Conservation (phyloP, 2,888 invertebrate genomes). For the Clanis bilineata region DNA sequence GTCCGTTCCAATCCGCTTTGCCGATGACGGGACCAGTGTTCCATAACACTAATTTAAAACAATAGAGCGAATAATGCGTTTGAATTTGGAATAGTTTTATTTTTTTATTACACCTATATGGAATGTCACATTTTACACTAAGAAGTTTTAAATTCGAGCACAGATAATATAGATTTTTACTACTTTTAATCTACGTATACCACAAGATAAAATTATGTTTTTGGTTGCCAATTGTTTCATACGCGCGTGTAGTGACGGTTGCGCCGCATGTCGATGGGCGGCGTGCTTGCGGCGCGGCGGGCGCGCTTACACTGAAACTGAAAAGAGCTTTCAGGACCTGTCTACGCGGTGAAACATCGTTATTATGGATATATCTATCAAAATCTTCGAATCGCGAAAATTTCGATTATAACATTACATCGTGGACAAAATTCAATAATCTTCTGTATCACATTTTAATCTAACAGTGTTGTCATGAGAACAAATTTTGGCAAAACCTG, state of each 20-base stretch:
- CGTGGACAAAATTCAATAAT: constrained; percentile 5
- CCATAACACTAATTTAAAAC: constrained; percentile 30
- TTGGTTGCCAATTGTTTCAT: background rate
- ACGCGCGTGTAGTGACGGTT: constrained; percentile 15
- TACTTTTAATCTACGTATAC: constrained; percentile 7
- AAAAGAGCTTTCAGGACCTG: constrained; percentile 23
- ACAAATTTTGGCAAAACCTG: too few relatives aligned
- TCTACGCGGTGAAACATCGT: constrained; percentile 24
- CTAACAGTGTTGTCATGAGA: background rate
- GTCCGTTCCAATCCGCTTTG: constrained; percentile 29
- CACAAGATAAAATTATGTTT: background rate
- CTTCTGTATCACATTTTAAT: background rate
- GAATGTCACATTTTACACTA: constrained; percentile 7
- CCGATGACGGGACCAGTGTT: constrained; percentile 24
- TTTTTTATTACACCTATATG: background rate
- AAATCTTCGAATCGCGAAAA: constrained; percentile 18
- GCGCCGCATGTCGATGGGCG: constrained; percentile 24
- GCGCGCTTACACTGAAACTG: constrained; percentile 36
- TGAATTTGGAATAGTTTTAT: constrained; percentile 1
- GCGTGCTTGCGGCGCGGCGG: constrained; percentile 34
- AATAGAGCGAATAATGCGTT: constrained; percentile 13
- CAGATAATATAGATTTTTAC: constrained; percentile 2
- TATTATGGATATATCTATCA: constrained; percentile 31
- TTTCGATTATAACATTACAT: constrained; percentile 18
- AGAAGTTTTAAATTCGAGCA: constrained; percentile 4